Percentiles rank a stretch among this genome's conserved stretches.
Conservation (phyloP, 64 coral and sea anemone genomes). For the Trachythela sp. region DNA sequence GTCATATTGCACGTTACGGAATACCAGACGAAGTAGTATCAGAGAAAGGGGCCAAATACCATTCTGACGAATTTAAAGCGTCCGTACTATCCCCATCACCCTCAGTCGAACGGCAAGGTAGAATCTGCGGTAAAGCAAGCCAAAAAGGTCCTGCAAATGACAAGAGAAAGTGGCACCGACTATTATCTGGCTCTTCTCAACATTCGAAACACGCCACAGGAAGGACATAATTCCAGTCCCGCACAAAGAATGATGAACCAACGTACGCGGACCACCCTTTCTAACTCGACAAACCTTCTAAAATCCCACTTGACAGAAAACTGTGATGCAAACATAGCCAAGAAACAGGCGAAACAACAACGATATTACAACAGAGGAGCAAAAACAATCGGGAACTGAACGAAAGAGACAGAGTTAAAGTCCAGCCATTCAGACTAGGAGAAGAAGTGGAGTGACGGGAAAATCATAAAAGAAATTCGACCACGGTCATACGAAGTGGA, state of each 20-base stretch:
- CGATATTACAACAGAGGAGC: neutral
- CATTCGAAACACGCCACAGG: neutral
- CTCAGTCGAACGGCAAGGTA: neutral
- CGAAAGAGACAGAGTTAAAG: neutral
- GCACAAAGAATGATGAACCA: neutral
- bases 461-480: neutral
- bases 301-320: neutral
- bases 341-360: neutral
- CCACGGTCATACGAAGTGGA: neutral
- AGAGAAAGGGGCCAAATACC: conserved; percentile 3
- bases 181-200: neutral
- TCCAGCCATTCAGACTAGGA: neutral
- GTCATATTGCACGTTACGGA: neutral
- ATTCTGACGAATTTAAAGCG: neutral
- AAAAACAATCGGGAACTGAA: too few relatives aligned
- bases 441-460: neutral
- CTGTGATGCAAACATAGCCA: neutral
- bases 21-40: conserved; percentile 7
- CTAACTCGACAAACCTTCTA: neutral
- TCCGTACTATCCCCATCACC: neutral
- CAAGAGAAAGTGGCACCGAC: neutral
- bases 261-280: neutral
- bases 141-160: neutral
- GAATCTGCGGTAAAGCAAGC: conserved; percentile 16
- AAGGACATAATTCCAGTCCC: neutral